Base-by-base conservation (phyloP, 2,797 vertebrate genomes). In the Manis crassicaudata region DNA sequence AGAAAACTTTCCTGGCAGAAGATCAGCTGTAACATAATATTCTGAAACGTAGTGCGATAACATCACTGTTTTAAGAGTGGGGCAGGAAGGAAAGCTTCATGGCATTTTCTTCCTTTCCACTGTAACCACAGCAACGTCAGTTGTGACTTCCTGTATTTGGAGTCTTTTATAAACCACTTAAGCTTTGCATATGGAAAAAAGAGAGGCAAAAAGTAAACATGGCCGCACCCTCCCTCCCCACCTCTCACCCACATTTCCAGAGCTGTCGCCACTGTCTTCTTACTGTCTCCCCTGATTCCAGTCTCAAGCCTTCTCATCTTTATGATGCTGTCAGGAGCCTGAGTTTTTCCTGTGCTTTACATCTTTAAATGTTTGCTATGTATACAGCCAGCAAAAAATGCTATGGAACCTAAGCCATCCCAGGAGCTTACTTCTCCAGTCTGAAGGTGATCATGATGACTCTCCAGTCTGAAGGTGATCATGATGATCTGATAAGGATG, bases 61-160 rank as follows among this genome's bases (percentile, higher is more conserved):
- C 95, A 96, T 93, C 46, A 56, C 79, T 92, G 8, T 79, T 94
- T 79, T 80, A 85, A 91, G 75, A 93, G 77, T 76, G 54, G 13
- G 17, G 20, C 50, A 67, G 50, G 56, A 83, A 96, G 40, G 72
- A 94, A 94, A 83, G 81, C 94, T 82, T 11, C 14, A 80, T 21
- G 1, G 5, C 35, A 18, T 82, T 96, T 95, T 92, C 35, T 92
- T 80, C 40, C 81, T 75, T 92, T 25, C 17, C 16, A 63, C 29
- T 75, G 67, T 93, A 97, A 96, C 43, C 76, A 90, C 87, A 91
- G 89, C 90, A 95, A 96, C 84, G 62, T 81, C 67, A 72, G 10
- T 35, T 43, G 65, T 90, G 70, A 56, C 52, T 92, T 52, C 43
- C 7, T 40, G n/a, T 50, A 13, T 80, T 77, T 37, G 13, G 90